Evolutionary conservation across 2,797 vertebrate genomes (phyloP), one percentile per base, ranked within the genome.

Genomic region (Danio aesculapii): DNA sequence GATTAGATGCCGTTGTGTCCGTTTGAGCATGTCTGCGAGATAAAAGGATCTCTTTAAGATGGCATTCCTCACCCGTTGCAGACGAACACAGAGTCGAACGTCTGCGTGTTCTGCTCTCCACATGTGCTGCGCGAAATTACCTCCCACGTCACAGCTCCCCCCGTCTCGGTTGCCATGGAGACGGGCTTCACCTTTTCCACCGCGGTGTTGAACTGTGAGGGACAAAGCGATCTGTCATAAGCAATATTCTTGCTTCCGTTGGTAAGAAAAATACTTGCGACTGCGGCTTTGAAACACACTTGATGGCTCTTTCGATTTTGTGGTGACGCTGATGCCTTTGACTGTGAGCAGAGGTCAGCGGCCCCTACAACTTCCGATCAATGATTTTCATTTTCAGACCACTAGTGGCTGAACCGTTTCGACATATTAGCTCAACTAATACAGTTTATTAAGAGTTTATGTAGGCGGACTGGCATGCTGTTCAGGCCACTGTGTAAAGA

Each of bases 121-220:
- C 87, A 74, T 58, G 55, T 71, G 67, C 90, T 87, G 0, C 63
- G 86, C 6, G 89, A 93, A 0, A 87, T 94, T 89, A 95, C 91
- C 46, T 93, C 88, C 95, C 95, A 96, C 0, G 84, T 88, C 79
- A 79, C 74, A 17, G 44, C 6, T 50, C 83, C 77, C 67, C 80
- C 47, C 0, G 43, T 81, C 17, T 67, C 84, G 0, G 77, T 85
- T 58, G 84, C 80, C 86, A 81, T 46, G 77, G 81, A 75, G 6
- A 93, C 81, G 0, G 94, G 94, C 73, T 50, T 90, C 86, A 95
- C 87, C 0, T 73, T 85, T 21, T 94, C 91, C 89, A 96, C 95
- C 14, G 49, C 64, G 0, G 90, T 92, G 80, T 70, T 88, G 85
- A 96, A 95, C 95, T 96, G 80, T 86, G 59, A 79, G 53, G 53